Percentiles rank a stretch among this genome's conserved stretches.
phyloP scores from a whole-genome alignment of 2,888 invertebrate species.

The Acleris laterana region DNA sequence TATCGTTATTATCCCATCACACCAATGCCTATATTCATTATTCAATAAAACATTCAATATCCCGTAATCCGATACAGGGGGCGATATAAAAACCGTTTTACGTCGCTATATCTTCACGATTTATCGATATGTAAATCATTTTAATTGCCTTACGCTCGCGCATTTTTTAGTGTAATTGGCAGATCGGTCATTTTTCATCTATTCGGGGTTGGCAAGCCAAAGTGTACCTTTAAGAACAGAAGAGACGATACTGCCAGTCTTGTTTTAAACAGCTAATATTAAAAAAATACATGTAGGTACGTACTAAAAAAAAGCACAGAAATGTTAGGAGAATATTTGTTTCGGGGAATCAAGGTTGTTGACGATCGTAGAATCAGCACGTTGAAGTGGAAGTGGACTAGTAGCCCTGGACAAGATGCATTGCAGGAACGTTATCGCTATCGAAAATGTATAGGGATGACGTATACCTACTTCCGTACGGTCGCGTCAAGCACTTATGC shows the following conservation, averaged over 20 bases:
- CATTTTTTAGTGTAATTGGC: conserved; percentile 83
- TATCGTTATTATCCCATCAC: conserved; percentile 34
- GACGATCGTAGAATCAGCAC: too few relatives aligned
- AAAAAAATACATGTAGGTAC: too few relatives aligned
- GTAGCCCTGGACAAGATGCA: too few relatives aligned
- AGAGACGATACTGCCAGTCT: neutral
- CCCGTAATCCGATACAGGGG: conserved; percentile 51
- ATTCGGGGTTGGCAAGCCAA: conserved; percentile 40
- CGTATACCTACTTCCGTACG: too few relatives aligned
- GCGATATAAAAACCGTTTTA: conserved; percentile 51
- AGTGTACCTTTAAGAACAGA: conserved; percentile 6
- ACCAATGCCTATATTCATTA: conserved; percentile 37
- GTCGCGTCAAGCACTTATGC: too few relatives aligned
- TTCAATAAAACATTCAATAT: conserved; percentile 49
- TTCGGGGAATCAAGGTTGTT: too few relatives aligned
- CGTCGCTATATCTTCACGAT: conserved; percentile 63
- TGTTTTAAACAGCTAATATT: too few relatives aligned
- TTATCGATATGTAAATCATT: conserved; percentile 84
- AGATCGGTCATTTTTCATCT: conserved; percentile 74
- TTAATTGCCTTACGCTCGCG: conserved; percentile 77
- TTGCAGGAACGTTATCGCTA: too few relatives aligned
- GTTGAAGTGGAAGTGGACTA: too few relatives aligned
- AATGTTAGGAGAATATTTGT: too few relatives aligned
- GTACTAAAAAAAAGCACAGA: too few relatives aligned
- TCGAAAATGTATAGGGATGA: too few relatives aligned